A percentile compares a stretch with the other conserved stretches of the same genome.
Conservation (phyloP, 2,888 invertebrate genomes). For the Latrodectus elegans region DNA sequence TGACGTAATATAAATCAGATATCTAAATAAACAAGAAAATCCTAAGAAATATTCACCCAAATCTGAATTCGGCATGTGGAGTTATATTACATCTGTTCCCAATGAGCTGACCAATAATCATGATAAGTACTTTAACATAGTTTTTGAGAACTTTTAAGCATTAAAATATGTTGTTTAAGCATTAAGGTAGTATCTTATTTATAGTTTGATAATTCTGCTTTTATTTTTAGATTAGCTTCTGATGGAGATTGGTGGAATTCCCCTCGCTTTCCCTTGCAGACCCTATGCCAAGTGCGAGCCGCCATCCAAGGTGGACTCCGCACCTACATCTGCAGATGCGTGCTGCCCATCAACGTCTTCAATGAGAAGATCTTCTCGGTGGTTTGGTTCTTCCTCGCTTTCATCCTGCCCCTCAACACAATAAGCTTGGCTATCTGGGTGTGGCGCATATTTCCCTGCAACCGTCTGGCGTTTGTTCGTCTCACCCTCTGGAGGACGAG, state of each 20-base stretch:
- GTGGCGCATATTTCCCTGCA: conserved; percentile 72
- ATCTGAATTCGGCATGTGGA: too few relatives aligned
- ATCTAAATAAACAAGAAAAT: too few relatives aligned
- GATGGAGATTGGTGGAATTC: conserved; percentile 75
- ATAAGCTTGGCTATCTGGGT: conserved; percentile 73
- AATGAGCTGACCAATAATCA: too few relatives aligned
- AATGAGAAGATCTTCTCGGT: conserved; percentile 74
- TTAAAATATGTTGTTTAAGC: too few relatives aligned
- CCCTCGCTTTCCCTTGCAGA: conserved; percentile 75
- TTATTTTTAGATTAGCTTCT: conserved; percentile 70
- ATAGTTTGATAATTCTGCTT: too few relatives aligned
- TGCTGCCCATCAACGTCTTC: conserved; percentile 74
- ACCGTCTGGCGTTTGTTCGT: conserved; percentile 74
- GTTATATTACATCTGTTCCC: too few relatives aligned
- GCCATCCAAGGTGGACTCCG: conserved; percentile 73
- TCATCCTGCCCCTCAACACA: conserved; percentile 73
- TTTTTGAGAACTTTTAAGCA: too few relatives aligned
- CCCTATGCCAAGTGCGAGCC: conserved; percentile 74
- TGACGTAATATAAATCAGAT: too few relatives aligned
- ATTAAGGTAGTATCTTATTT: too few relatives aligned
- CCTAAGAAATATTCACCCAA: too few relatives aligned
- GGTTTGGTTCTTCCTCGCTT: conserved; percentile 74
- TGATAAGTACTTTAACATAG: too few relatives aligned
- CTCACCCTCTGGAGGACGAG: conserved; percentile 75
- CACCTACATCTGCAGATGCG: conserved; percentile 74